phyloP scores from a whole-genome alignment of 2,888 invertebrate species.

The Charanyca ferruginea region DNA sequence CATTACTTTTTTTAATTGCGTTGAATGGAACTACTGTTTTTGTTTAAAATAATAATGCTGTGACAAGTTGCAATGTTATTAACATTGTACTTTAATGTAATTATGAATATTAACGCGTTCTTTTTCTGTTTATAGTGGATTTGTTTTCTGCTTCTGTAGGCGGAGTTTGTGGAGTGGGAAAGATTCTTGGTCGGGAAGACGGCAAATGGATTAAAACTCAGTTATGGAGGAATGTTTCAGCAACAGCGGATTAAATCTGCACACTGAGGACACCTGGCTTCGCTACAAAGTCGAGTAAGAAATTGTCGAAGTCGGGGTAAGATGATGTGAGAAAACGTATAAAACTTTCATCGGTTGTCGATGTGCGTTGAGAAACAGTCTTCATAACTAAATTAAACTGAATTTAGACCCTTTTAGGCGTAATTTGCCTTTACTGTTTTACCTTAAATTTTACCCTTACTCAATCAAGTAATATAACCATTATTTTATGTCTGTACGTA shows the following conservation, averaged over 20 bases:
- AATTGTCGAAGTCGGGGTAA: neutral
- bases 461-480: constrained; percentile 15
- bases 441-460: constrained; percentile 1
- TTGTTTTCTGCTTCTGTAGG: neutral
- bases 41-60: constrained; percentile 16
- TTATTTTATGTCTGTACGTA: constrained; percentile 24
- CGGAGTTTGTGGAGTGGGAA: neutral
- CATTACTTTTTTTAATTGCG: constrained; percentile 40
- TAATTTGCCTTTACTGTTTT: constrained; percentile 22
- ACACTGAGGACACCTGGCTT: neutral
- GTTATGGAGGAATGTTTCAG: neutral
- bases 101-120: constrained; percentile 15
- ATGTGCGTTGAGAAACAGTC: neutral
- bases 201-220: neutral
- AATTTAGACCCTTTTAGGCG: constrained; percentile 5
- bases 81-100: neutral
- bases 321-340: neutral
- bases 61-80: constrained; percentile 6
- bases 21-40: constrained; percentile 42
- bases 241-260: neutral
- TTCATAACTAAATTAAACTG: neutral
- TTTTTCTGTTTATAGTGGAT: constrained; percentile 3
- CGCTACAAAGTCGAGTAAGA: neutral
- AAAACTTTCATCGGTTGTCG: neutral
- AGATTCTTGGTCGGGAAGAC: neutral